Evolutionary conservation across 1,140 invertebrate species (phyloP).

Genomic region (Brachionus koreanus): DNA sequence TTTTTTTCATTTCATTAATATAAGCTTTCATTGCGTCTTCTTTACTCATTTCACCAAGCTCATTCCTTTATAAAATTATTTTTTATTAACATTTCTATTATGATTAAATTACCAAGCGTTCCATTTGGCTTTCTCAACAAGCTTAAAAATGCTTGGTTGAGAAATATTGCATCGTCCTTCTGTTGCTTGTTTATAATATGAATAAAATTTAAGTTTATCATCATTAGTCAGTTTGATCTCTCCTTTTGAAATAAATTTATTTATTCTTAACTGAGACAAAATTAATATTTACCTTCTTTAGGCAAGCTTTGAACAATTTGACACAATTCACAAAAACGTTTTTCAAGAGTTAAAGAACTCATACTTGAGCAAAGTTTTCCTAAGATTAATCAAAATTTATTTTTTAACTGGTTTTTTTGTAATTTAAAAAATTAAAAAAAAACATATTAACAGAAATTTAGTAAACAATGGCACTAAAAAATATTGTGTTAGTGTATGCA

Average conservation of each 20-base stretch:
- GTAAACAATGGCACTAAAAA: no score
- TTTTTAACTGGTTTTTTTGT: not conserved
- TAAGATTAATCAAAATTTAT: not conserved
- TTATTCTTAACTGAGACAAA: conserved; percentile 51
- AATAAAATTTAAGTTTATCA: conserved; percentile 87
- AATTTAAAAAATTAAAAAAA: not conserved
- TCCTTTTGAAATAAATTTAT: not conserved
- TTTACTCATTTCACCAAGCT: conserved; percentile 19
- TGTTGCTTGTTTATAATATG: conserved; percentile 88
- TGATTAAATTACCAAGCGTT: conserved; percentile 47
- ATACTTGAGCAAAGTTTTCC: not conserved
- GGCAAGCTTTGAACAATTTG: conserved; percentile 79
- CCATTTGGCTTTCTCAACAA: conserved; percentile 82
- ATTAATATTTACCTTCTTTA: conserved; percentile 71
- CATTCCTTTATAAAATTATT: not conserved
- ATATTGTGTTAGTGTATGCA: no score
- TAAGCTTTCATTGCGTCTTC: conserved; percentile 34
- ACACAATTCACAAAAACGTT: conserved; percentile 78
- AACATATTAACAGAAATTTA: not conserved
- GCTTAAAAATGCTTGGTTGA: conserved; percentile 84
- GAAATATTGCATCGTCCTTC: conserved; percentile 72
- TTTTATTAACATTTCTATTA: not conserved
- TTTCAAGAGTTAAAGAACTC: conserved; percentile 58
- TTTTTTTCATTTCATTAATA: conserved; percentile 33
- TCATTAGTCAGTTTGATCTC: conserved; percentile 78